Conservation (phyloP, 2,888 invertebrate genomes). For the Ditula angustiorana region DNA sequence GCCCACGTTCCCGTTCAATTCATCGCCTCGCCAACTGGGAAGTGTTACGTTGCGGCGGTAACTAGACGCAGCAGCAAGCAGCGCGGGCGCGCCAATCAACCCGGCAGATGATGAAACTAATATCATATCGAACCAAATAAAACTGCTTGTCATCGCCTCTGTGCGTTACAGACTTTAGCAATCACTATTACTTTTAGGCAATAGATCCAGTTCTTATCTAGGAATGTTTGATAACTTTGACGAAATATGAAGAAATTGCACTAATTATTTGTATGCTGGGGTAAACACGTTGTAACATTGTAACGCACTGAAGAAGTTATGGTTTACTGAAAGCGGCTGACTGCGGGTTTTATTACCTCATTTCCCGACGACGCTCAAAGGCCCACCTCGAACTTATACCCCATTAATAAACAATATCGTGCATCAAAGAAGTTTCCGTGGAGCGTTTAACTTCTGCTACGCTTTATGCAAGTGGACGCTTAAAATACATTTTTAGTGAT, state of each 20-base stretch:
- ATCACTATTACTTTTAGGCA: slow-evolving; percentile 57
- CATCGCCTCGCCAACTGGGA: slow-evolving; percentile 52
- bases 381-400: slow-evolving; percentile 51
- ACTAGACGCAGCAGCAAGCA: slow-evolving; percentile 45
- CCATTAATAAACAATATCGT: slow-evolving; percentile 70
- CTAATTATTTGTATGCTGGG: not conserved
- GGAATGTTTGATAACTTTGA: slow-evolving; percentile 7
- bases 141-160: slow-evolving; percentile 56
- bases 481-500: slow-evolving; percentile 24
- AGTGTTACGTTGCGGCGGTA: slow-evolving; percentile 47
- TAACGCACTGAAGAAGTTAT: not conserved
- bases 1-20: slow-evolving; percentile 57
- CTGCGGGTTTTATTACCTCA: slow-evolving; percentile 56
- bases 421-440: slow-evolving; percentile 69
- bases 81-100: slow-evolving; percentile 55
- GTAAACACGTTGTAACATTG: not conserved
- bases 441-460: slow-evolving; percentile 55
- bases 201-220: slow-evolving; percentile 4
- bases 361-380: slow-evolving; percentile 64
- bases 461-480: slow-evolving; percentile 35
- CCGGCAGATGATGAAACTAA: slow-evolving; percentile 59
- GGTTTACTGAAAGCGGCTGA: not conserved
- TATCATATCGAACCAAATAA: slow-evolving; percentile 49
- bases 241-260: not conserved
- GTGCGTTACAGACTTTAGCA: slow-evolving; percentile 52